Conservation (phyloP, 1,140 invertebrate species). For the Dufourea novaeangliae region DNA sequence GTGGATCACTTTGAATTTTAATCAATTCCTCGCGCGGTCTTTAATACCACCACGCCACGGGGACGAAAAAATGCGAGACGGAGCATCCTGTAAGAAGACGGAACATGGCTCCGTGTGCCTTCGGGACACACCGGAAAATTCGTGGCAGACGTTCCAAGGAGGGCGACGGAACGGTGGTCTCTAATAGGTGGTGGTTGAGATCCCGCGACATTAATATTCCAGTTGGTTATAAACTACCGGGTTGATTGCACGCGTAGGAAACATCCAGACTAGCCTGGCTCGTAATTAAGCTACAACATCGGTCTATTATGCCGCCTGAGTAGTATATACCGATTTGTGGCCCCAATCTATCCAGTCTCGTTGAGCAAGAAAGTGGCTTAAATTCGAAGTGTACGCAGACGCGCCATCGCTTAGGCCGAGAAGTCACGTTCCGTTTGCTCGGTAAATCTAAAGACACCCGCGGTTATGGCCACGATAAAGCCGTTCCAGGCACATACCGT, state of each 20-base stretch:
- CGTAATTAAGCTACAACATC: conserved; percentile 32
- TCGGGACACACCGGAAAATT: conserved; percentile 27
- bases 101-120: too few species aligned
- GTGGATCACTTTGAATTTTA: conserved; percentile 65
- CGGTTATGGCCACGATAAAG: conserved; percentile 37
- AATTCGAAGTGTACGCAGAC: neutral
- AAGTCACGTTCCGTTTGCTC: conserved; percentile 3
- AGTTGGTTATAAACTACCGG: conserved; percentile 18
- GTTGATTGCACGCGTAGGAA: conserved; percentile 36
- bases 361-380: conserved; percentile 10
- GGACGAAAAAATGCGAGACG: neutral
- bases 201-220: conserved; percentile 12
- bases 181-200: neutral
- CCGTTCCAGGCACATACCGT: conserved; percentile 25
- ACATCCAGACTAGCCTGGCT: conserved; percentile 1
- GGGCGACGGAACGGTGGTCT: neutral
- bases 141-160: neutral
- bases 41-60: conserved; percentile 2
- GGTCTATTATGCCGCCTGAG: conserved; percentile 25
- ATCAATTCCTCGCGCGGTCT: conserved; percentile 35
- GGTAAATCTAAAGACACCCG: conserved; percentile 51
- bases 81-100: neutral
- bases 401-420: neutral
- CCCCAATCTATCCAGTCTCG: neutral
- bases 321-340: too few species aligned